Evolutionary conservation across 2,888 invertebrate genomes (phyloP).

Genomic region (Trilocha varians): DNA sequence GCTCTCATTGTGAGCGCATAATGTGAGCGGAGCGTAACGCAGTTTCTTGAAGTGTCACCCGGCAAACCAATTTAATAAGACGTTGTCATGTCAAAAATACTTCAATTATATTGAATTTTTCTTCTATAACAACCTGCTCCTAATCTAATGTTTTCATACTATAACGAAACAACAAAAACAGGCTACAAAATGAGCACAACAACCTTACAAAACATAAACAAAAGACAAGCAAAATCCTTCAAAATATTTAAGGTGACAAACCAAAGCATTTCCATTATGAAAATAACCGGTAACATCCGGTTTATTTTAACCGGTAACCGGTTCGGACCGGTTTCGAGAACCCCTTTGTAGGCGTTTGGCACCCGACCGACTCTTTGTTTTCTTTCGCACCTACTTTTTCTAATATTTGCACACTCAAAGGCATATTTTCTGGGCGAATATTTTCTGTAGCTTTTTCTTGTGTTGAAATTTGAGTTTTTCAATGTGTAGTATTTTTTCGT

Average conservation of each 20-base stretch:
- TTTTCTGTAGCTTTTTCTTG: not conserved
- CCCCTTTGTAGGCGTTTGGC: not conserved
- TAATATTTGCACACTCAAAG: slow-evolving; percentile 1
- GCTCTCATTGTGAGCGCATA: no score
- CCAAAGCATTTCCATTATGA: not conserved
- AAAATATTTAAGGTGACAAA: not conserved
- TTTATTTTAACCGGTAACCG: not conserved
- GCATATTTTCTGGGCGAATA: not conserved
- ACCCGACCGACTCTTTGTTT: slow-evolving; percentile 1
- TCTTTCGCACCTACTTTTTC: slow-evolving; percentile 3
- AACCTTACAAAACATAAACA: not conserved
- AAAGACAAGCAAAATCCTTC: not conserved
- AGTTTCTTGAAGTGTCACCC: no score
- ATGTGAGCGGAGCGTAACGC: no score
- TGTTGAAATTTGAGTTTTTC: not conserved
- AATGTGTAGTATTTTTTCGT: not conserved
- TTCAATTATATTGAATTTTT: no score
- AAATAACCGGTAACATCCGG: not conserved
- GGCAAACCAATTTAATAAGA: no score
- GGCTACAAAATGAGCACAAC: no score
- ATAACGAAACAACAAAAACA: no score
- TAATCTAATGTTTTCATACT: no score
- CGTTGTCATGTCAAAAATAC: no score
- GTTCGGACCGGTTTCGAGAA: not conserved
- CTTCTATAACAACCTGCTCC: no score